phyloP scores from a whole-genome alignment of 2,797 vertebrate species.

The Chelmon rostratus region DNA sequence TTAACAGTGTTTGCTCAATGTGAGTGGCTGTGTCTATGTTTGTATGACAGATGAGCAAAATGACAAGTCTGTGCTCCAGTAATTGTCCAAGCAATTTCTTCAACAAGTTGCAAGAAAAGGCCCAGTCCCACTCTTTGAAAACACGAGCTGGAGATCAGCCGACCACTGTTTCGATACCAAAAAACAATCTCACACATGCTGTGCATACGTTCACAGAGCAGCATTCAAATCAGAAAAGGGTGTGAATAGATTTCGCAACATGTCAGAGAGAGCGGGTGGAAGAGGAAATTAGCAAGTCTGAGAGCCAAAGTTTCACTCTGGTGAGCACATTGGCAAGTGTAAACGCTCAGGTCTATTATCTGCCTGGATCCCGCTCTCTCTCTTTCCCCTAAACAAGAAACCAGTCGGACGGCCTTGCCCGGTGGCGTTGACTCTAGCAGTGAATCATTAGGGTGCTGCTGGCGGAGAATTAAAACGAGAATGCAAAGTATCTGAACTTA shows the following conservation, averaged over 20 bases:
- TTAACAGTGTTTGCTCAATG: slow-evolving; percentile 32
- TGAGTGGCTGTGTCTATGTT: slow-evolving; percentile 15
- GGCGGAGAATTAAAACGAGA: slow-evolving; percentile 67
- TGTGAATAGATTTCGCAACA: slow-evolving; percentile 60
- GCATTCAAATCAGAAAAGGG: slow-evolving; percentile 47
- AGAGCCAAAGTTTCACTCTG: slow-evolving; percentile 67
- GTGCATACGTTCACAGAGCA: slow-evolving; percentile 4
- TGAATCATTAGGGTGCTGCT: slow-evolving; percentile 74
- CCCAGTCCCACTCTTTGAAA: slow-evolving; percentile 7
- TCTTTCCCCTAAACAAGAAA: slow-evolving; percentile 56
- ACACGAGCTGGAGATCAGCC: slow-evolving; percentile 3
- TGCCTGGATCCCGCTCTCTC: slow-evolving; percentile 39
- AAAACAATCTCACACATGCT: slow-evolving; percentile 25
- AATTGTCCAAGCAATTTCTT: slow-evolving; percentile 16
- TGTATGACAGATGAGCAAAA: slow-evolving; percentile 27
- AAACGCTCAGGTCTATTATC: slow-evolving; percentile 52
- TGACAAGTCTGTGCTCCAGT: background rate
- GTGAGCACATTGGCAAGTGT: slow-evolving; percentile 40
- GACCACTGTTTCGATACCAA: slow-evolving; percentile 12
- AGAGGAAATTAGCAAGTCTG: slow-evolving; percentile 53
- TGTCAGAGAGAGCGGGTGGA: slow-evolving; percentile 18
- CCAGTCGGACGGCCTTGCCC: slow-evolving; percentile 75
- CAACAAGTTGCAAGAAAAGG: slow-evolving; percentile 16
- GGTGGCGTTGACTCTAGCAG: slow-evolving; percentile 36
- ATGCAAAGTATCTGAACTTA: slow-evolving; percentile 76